Conservation (phyloP, 2,888 invertebrate species). For the Pyrochroa serraticornis region DNA sequence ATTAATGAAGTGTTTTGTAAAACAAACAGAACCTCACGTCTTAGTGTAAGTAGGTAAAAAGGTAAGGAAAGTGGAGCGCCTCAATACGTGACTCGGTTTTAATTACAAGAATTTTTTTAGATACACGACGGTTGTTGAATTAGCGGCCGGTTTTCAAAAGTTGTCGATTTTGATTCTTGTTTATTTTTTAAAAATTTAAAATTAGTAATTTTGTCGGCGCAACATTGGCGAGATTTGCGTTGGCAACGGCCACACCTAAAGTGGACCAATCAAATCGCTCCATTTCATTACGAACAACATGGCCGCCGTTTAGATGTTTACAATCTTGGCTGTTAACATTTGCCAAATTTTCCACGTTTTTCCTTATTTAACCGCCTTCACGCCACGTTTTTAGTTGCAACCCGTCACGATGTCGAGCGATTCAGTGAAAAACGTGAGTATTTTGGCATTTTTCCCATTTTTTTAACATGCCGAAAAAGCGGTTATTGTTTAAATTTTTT, state of each 20-base stretch:
- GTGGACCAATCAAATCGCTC: conserved; percentile 7
- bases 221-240: background rate
- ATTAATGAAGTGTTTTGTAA: too few species aligned
- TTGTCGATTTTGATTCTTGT: too few species aligned
- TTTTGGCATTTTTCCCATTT: conserved; percentile 4
- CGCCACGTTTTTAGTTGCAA: background rate
- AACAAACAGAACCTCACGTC: too few species aligned
- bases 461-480: background rate
- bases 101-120: too few species aligned
- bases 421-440: conserved; percentile 66
- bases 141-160: too few species aligned
- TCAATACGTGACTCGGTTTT: too few species aligned
- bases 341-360: background rate
- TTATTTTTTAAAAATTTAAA: too few species aligned
- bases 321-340: background rate
- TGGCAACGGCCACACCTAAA: conserved; percentile 10
- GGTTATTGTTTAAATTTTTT: conserved; percentile 11
- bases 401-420: conserved; percentile 63
- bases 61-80: too few species aligned
- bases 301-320: conserved; percentile 10
- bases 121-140: too few species aligned
- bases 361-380: background rate
- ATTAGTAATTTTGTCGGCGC: too few species aligned
- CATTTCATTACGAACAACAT: conserved; percentile 1
- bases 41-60: too few species aligned